A percentile compares a stretch with the other conserved stretches of the same genome.
Evolutionary conservation across 1,140 invertebrate genomes (phyloP).

Genomic region (Rhyzopertha dominica): DNA sequence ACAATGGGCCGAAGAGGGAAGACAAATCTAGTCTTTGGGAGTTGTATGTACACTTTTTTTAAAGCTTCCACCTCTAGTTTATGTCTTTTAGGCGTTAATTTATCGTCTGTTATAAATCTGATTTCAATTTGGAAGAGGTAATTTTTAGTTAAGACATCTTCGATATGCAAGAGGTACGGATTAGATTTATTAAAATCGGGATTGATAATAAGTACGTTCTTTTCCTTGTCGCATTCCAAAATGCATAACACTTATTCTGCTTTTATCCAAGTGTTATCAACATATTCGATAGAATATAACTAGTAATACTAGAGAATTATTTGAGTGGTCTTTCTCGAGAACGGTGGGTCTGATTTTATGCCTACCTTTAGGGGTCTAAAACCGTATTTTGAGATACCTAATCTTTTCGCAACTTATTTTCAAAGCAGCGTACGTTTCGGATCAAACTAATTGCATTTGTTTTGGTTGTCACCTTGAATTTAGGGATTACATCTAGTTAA

Average conservation of each 20-base stretch:
- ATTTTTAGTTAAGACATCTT: slow-evolving; percentile 14
- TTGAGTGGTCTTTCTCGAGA: neutral
- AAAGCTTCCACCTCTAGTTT: slow-evolving; percentile 2
- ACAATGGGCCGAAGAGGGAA: too few relatives aligned
- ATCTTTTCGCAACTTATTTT: too few relatives aligned
- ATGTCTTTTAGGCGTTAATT: slow-evolving; percentile 17
- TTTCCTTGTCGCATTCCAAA: slow-evolving; percentile 29
- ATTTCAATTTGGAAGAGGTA: slow-evolving; percentile 25
- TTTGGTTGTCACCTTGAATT: too few relatives aligned
- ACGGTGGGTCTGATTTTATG: too few relatives aligned
- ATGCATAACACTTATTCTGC: slow-evolving; percentile 32
- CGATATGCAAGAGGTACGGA: slow-evolving; percentile 19
- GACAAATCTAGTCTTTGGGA: slow-evolving; percentile 28
- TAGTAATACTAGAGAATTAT: neutral
- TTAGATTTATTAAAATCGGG: slow-evolving; percentile 37
- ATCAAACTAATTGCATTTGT: too few relatives aligned
- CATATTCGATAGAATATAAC: slow-evolving; percentile 31
- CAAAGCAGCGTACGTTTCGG: too few relatives aligned
- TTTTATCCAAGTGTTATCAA: slow-evolving; percentile 37
- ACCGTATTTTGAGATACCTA: too few relatives aligned
- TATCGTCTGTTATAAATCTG: slow-evolving; percentile 12
- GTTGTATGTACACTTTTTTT: slow-evolving; percentile 23
- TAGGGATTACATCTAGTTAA: too few relatives aligned
- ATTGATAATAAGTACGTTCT: slow-evolving; percentile 28
- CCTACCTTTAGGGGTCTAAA: too few relatives aligned